Evolutionary conservation across 2,797 vertebrate species (phyloP), one percentile per base, ranked within the genome.

Genomic region (Anabas testudineus): DNA sequence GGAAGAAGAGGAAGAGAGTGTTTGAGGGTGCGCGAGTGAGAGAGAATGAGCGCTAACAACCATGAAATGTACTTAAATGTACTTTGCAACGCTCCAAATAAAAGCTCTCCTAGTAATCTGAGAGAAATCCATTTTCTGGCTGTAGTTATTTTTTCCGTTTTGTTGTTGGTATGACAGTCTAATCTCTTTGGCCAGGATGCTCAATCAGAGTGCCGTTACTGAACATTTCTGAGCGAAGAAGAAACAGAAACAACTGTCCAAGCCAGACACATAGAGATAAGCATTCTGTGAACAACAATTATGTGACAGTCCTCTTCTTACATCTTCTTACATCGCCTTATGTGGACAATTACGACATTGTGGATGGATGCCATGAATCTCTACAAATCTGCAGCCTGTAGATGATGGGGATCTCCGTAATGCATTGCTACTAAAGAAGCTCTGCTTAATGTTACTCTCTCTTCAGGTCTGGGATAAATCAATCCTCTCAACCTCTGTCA

Each of bases 51-150:
- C 45, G 15, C 62, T 63, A 60, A 82, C 55, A 81, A 78, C 72
- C 85, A 87, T 90, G 60, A 88, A 76, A 71, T 92, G 88, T 93
- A 90, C 82, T 89, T 90, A 88, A 76, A 72, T 93, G 88, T 93
- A 91, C 82, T 89, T 90, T 90, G 83, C 75, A 86, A 83, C 2
- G 69, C 84, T 91, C 77, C 80, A 83, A 93, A 92, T 92, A 92
- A 93, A 91, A 89, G 72, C 81, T 86, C 83, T 86, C 67, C 70
- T 74, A 62, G 71, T 91, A 89, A 90, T 87, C 82, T 74, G 75
- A 87, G 73, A 81, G 77, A 89, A 90, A 88, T 86, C 67, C 63
- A 24, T 81, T 84, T 81, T 88, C 78, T 82, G 62, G 75, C 59
- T 77, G 37, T 32, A 71, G 41, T 60, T 60, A 62, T 42, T 43